These are phyloP conservation scores for Brassicogethes aeneus DNA, from an alignment of 2,888 invertebrate genomes.

Conservation along the genomic window DNA sequence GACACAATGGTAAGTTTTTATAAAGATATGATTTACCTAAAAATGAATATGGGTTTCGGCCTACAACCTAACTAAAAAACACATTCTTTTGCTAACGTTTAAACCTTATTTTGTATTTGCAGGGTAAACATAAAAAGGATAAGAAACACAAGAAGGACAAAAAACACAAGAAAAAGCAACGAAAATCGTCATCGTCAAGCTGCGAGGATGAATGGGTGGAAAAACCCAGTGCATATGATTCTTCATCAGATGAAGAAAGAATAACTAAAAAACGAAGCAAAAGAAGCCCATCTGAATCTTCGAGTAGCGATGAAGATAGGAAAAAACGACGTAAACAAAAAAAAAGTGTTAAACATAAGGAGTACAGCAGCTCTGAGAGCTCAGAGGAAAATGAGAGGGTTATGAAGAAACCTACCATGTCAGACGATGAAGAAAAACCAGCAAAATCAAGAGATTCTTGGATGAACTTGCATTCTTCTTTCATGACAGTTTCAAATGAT, in stretches of 20 bases:
- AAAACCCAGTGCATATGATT: slow-evolving; percentile 24
- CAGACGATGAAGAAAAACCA: neutral
- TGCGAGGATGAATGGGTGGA: slow-evolving; percentile 55
- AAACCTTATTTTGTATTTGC: too few relatives aligned
- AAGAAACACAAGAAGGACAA: slow-evolving; percentile 41
- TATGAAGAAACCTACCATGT: neutral
- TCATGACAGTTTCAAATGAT: slow-evolving; percentile 37
- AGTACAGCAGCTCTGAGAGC: too few relatives aligned
- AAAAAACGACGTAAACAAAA: neutral
- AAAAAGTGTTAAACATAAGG: neutral
- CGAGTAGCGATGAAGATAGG: neutral
- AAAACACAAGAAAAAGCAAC: slow-evolving; percentile 33
- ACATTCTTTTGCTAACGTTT: too few relatives aligned
- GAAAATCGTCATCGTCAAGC: slow-evolving; percentile 19
- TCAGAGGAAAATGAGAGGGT: neutral
- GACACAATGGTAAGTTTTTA: too few relatives aligned
- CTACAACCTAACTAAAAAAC: neutral
- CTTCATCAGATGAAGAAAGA: slow-evolving; percentile 10
- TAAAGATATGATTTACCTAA: too few relatives aligned
- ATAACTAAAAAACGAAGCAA: slow-evolving; percentile 1
- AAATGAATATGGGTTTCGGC: too few relatives aligned
- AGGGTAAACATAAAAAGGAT: slow-evolving; percentile 28
- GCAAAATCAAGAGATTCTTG: slow-evolving; percentile 55
- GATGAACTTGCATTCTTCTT: slow-evolving; percentile 59
- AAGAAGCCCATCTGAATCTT: neutral